phyloP scores from a whole-genome alignment of 2,113 vertebrate genomes.

The Rattus norvegicus region GRCr8 NC_086039.1:129724501-129725000 shows the following conservation, averaged over 20 bases:
- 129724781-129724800: background rate
- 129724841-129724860: background rate
- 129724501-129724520: background rate
- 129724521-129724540: background rate
- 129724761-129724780: background rate
- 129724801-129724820: background rate
- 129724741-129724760: background rate
- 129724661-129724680: background rate
- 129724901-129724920: background rate
- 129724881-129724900: background rate
- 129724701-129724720: background rate
- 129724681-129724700: background rate
- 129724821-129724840: background rate
- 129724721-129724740: background rate
- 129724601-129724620: background rate
- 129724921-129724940: background rate
- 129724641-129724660: background rate
- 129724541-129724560: background rate
- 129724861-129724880: background rate
- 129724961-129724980: background rate
- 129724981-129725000: background rate
- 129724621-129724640: background rate
- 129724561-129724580: background rate
- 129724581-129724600: background rate
- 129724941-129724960: background rate